These are phyloP conservation scores for Conomelus anceps DNA, from an alignment of 2,888 invertebrate species.

Conservation along the genomic window DNA sequence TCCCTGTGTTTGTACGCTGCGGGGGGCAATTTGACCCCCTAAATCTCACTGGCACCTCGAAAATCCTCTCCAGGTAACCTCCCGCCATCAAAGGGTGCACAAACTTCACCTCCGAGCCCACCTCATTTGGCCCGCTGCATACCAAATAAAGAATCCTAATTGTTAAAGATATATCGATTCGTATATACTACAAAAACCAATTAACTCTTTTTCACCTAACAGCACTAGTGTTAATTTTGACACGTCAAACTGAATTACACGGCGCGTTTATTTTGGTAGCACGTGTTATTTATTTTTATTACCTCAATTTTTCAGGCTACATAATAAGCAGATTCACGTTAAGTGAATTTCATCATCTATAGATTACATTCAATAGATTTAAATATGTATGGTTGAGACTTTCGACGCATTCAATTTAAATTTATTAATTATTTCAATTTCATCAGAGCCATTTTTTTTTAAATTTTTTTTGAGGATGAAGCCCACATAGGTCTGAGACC, in stretches of 20 bases:
- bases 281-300: neutral
- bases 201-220: neutral
- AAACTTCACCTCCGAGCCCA: neutral
- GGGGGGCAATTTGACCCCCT: slow-evolving; percentile 9
- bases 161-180: neutral
- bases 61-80: too few species aligned
- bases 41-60: neutral
- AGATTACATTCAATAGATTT: neutral
- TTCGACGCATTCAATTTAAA: neutral
- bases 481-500: too few species aligned
- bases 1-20: slow-evolving; percentile 4
- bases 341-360: neutral
- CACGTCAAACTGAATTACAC: neutral
- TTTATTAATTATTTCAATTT: too few species aligned
- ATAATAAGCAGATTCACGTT: neutral
- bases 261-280: neutral
- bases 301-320: neutral
- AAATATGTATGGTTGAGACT: neutral
- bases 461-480: too few species aligned
- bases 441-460: too few species aligned
- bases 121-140: neutral
- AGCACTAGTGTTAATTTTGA: neutral
- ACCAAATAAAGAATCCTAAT: neutral
- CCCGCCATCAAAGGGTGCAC: too few species aligned
- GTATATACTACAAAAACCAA: neutral